Conservation (phyloP, 2,888 invertebrate genomes). For the Caenorhabditis sinica region DNA sequence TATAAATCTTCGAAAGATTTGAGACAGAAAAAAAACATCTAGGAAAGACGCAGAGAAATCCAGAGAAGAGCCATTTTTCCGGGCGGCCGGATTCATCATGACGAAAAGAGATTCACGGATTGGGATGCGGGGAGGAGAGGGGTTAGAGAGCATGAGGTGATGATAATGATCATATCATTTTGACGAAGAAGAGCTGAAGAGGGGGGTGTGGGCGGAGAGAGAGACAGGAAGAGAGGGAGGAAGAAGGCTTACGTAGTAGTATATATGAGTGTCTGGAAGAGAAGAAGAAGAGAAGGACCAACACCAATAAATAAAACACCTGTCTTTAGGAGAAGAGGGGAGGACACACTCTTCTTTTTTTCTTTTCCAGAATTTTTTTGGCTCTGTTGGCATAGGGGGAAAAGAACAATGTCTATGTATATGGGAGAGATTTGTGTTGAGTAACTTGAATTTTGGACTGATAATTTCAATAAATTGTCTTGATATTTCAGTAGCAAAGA, state of each 20-base stretch:
- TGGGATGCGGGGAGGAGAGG: not conserved
- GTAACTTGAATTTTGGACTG: no score
- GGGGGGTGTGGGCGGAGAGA: slow-evolving; percentile 14
- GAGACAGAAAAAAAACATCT: no score
- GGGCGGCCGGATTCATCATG: no score
- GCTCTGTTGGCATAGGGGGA: no score
- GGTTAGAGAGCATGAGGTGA: slow-evolving; percentile 17
- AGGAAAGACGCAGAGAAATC: slow-evolving; percentile 24
- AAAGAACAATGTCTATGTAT: no score
- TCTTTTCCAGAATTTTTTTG: not conserved
- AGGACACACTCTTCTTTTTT: not conserved
- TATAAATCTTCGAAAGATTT: not conserved
- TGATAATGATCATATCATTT: slow-evolving; percentile 20
- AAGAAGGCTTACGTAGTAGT: slow-evolving; percentile 24
- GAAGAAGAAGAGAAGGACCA: slow-evolving; percentile 15
- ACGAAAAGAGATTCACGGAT: no score
- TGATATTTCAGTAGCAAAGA: no score
- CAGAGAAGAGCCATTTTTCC: no score
- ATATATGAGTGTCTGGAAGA: slow-evolving; percentile 24
- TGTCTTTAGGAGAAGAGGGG: slow-evolving; percentile 25
- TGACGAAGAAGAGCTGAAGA: not conserved
- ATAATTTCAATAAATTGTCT: no score
- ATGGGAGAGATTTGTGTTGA: no score
- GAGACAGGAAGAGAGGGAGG: slow-evolving; percentile 3
- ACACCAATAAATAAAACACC: slow-evolving; percentile 62